phyloP scores from a whole-genome alignment of 2,797 vertebrate genomes.

The Emydoidea blandingii region DNA sequence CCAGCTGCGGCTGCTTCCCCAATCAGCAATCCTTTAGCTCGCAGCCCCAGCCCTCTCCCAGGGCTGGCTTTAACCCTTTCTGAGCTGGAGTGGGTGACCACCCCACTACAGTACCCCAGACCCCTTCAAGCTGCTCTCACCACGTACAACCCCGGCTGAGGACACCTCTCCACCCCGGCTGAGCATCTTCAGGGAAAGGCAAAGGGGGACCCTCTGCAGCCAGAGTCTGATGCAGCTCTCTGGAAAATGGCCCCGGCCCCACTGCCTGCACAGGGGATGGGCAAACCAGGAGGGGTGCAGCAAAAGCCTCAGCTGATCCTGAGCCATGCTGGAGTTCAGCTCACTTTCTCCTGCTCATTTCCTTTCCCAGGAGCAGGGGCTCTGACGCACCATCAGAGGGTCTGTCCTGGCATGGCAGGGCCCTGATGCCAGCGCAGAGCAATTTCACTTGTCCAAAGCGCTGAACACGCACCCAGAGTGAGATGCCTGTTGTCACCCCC shows the following conservation, averaged over 20 bases:
- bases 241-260: background rate
- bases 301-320: background rate
- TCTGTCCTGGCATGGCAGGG: background rate
- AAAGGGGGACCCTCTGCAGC: background rate
- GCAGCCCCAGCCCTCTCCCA: too few relatives aligned
- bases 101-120: too few relatives aligned
- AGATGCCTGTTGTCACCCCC: background rate
- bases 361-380: background rate
- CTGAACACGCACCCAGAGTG: background rate
- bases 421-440: background rate
- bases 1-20: too few relatives aligned
- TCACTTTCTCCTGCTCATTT: background rate
- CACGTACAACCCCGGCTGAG: background rate
- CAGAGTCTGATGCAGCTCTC: background rate
- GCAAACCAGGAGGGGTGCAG: background rate
- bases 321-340: background rate
- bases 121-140: background rate
- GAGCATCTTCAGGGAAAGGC: background rate
- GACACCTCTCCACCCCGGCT: background rate
- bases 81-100: too few relatives aligned
- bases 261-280: background rate
- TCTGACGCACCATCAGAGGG: background rate
- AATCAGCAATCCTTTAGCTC: too few relatives aligned
- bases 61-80: too few relatives aligned
- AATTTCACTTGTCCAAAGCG: background rate